Conservation (phyloP, 1,140 invertebrate genomes). For the Thrips palmi region DNA sequence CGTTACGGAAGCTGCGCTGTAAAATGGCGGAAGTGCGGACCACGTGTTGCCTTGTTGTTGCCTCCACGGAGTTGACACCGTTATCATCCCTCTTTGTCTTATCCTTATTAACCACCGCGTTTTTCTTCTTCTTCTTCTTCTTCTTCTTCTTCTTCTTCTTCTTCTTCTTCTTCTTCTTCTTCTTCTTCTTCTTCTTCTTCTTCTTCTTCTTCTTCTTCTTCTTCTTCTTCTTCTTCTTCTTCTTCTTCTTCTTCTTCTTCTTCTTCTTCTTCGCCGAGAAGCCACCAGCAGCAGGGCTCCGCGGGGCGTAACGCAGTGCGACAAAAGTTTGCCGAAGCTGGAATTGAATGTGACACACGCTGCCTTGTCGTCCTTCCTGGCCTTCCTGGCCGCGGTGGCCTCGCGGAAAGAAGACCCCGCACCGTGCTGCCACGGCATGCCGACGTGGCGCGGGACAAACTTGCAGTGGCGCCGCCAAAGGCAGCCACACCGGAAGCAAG, state of each 20-base stretch:
- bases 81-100: neutral
- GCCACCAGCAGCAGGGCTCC: neutral
- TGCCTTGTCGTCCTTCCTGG: neutral
- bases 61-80: neutral
- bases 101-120: neutral
- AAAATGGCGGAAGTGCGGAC: neutral
- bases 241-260: conserved; percentile 8
- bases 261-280: conserved; percentile 4
- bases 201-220: neutral
- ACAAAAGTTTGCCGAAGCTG: neutral
- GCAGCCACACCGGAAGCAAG: too few relatives aligned
- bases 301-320: neutral
- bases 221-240: conserved; percentile 3
- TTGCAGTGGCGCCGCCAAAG: too few relatives aligned
- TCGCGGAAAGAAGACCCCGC: neutral
- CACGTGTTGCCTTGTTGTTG: neutral
- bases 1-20: too few relatives aligned
- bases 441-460: too few relatives aligned
- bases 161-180: conserved; percentile 18
- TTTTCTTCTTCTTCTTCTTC: neutral
- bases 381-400: neutral
- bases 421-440: neutral
- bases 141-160: conserved; percentile 4
- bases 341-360: neutral
- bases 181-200: conserved; percentile 9